phyloP scores from a whole-genome alignment of 2,888 invertebrate species.

The Pyrrhosoma nymphula region DNA sequence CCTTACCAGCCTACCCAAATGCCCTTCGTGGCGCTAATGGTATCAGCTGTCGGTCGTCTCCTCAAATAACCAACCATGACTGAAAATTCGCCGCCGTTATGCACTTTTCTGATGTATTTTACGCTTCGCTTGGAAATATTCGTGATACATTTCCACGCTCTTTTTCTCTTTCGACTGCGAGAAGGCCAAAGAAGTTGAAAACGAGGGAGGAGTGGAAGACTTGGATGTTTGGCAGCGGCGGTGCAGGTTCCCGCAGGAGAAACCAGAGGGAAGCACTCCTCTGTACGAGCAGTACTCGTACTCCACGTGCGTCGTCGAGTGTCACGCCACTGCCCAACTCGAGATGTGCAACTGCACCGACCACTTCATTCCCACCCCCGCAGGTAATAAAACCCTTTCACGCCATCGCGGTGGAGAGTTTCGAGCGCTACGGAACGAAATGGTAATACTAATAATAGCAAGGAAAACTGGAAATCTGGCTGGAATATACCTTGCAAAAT shows the following conservation, averaged over 20 bases:
- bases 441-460: no score
- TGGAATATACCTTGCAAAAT: no score
- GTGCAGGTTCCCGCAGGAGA: slow-evolving; percentile 81
- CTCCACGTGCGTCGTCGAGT: slow-evolving; percentile 82
- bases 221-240: slow-evolving; percentile 79
- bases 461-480: no score
- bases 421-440: no score
- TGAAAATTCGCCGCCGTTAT: no score
- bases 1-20: no score
- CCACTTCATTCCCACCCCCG: slow-evolving; percentile 80
- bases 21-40: no score
- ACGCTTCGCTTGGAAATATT: no score
- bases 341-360: slow-evolving; percentile 83
- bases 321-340: slow-evolving; percentile 80
- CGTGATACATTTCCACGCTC: background rate
- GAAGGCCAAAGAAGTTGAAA: slow-evolving; percentile 82
- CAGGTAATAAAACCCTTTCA: slow-evolving; percentile 77
- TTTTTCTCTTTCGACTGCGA: slow-evolving; percentile 72
- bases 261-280: slow-evolving; percentile 75
- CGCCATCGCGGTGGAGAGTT: no score
- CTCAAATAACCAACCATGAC: no score
- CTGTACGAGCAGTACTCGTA: slow-evolving; percentile 82
- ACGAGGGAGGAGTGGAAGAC: slow-evolving; percentile 80
- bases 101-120: no score
- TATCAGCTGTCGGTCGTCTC: no score